These are phyloP conservation scores for Tragelaphus oryx DNA, from an alignment of 2,797 vertebrate genomes.

Conservation along the genomic window DNA sequence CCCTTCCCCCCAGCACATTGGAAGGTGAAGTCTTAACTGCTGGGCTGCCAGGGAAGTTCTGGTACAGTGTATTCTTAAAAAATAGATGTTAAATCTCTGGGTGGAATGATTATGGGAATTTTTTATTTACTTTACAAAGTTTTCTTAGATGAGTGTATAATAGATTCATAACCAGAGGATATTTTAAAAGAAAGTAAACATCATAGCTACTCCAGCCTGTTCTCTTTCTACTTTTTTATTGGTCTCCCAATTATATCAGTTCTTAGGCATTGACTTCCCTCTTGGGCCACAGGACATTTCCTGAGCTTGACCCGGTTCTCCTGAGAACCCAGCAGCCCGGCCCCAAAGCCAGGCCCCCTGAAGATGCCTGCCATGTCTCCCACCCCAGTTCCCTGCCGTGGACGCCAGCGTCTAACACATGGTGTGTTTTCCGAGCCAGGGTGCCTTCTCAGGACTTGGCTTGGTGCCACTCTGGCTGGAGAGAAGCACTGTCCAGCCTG, in stretches of 20 bases:
- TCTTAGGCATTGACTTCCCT: not conserved
- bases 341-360: not conserved
- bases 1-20: rapidly evolving
- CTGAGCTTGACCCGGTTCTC: not conserved
- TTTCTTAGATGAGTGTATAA: not conserved
- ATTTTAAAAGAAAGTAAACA: not conserved
- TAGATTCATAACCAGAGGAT: not conserved
- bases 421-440: not conserved
- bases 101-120: not conserved
- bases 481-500: not conserved
- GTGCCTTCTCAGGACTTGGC: not conserved
- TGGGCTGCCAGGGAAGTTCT: not conserved
- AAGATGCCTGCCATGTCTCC: not conserved
- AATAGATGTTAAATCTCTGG: not conserved
- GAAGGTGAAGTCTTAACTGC: not conserved
- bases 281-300: not conserved
- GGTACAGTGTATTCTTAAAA: not conserved
- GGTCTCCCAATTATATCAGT: not conserved
- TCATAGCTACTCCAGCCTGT: not conserved
- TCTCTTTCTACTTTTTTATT: not conserved
- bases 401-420: not conserved
- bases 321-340: not conserved
- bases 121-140: not conserved
- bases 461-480: not conserved
- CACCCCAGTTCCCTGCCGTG: not conserved